Conservation (phyloP, 2,888 invertebrate species). For the Penaeus monodon region DNA sequence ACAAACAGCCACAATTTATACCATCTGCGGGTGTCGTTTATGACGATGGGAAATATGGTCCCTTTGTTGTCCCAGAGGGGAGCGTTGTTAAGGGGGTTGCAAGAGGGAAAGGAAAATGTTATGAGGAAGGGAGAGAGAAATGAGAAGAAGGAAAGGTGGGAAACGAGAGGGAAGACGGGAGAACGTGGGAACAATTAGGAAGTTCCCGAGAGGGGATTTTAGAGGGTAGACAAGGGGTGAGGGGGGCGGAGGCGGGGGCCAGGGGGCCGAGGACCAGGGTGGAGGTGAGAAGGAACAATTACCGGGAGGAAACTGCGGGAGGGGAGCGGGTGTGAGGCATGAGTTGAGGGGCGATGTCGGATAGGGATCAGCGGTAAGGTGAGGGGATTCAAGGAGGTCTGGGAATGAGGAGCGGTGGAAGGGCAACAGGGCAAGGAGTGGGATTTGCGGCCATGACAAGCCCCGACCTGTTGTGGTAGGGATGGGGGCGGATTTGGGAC, state of each 20-base stretch:
- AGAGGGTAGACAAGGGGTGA: background rate
- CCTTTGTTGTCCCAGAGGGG: too few relatives aligned
- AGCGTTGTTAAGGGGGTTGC: too few relatives aligned
- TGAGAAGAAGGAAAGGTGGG: background rate
- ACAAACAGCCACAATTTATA: too few relatives aligned
- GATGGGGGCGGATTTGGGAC: too few relatives aligned
- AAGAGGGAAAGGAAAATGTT: too few relatives aligned
- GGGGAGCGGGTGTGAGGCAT: background rate
- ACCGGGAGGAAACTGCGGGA: background rate
- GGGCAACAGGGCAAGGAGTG: too few relatives aligned
- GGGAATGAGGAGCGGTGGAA: too few relatives aligned
- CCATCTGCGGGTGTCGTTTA: too few relatives aligned
- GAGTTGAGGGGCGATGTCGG: slow-evolving; percentile 1
- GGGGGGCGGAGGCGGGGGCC: background rate
- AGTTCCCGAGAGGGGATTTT: slow-evolving; percentile 3
- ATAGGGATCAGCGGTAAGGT: slow-evolving; percentile 1
- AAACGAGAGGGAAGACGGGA: background rate
- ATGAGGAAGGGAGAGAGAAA: slow-evolving; percentile 1
- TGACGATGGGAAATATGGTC: too few relatives aligned
- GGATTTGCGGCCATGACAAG: too few relatives aligned
- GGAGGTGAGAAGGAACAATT: background rate
- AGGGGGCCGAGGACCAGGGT: background rate
- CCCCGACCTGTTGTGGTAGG: too few relatives aligned
- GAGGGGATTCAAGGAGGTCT: background rate
- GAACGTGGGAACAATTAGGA: background rate